These are phyloP conservation scores for Scyliorhinus canicula DNA, from an alignment of 2,797 vertebrate genomes.

Conservation along the genomic window DNA sequence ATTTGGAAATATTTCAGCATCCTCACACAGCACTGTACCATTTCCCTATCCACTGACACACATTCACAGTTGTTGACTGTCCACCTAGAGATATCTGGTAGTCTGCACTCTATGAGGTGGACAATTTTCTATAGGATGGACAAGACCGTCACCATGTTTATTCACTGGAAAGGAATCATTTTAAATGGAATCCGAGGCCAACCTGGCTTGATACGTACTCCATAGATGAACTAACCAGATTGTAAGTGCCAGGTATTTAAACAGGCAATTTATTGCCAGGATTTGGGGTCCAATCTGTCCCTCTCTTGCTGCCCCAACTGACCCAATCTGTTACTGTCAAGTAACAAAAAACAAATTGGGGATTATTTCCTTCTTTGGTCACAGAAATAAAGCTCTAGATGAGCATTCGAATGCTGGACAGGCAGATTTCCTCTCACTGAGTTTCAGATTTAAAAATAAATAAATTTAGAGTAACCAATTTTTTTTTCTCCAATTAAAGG, in stretches of 20 bases:
- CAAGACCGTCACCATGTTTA: neutral
- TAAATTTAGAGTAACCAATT: too few species aligned
- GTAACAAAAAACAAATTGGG: too few species aligned
- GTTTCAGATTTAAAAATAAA: too few species aligned
- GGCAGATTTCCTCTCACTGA: neutral
- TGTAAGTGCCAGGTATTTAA: neutral
- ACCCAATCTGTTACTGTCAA: neutral
- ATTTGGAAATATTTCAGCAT: neutral
- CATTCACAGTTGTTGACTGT: neutral
- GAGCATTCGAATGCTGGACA: neutral
- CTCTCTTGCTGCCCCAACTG: neutral
- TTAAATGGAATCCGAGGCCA: neutral
- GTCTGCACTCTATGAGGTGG: neutral
- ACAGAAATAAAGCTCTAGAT: neutral
- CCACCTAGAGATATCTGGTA: neutral
- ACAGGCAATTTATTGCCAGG: neutral
- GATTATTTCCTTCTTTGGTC: neutral
- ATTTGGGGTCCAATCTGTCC: neutral
- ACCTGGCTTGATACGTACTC: too few species aligned
- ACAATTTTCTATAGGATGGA: neutral
- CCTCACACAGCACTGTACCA: neutral
- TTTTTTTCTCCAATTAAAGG: too few species aligned
- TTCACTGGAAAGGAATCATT: neutral
- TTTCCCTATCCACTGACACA: neutral
- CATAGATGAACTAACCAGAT: neutral